Evolutionary conservation across 1,140 invertebrate species (phyloP), one percentile per base, ranked within the genome.

Genomic region (Heliothis subflexa): DNA sequence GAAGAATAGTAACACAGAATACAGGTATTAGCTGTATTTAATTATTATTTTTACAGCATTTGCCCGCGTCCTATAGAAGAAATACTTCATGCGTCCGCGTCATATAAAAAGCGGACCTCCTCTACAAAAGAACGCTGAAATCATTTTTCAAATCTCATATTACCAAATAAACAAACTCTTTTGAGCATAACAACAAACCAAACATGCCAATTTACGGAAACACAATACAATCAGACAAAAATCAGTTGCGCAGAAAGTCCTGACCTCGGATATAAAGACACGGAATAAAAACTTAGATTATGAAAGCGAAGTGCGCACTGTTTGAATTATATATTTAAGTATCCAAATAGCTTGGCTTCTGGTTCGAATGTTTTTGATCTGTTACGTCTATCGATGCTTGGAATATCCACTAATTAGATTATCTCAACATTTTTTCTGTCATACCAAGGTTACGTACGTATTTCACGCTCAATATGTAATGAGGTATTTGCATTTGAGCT

Each of bases 311-410:
- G 21, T 18, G 57, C 25, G 12, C 16, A 57, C 55, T 18, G 3
- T 18, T 61, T 13, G 57, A 12, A 64, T 64, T n/a, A 64, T 64
- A 16, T 64, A 64, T 45, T 11, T 10, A 16, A 28, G 13, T 61
- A 64, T 2, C 61, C 28, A 64, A 45, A 64, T 47, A 64, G 14
- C 14, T 64, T 64, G 61, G 61, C 40, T 45, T 14, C 28, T 13
- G 7, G 28, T 45, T 16, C 33, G n/a, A 45, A 45, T 45, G n/a
- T 45, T 64, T 47, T 64, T 64, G n/a, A 45, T 64, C 33, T 12
- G 10, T 25, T 62, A 40, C 11, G 5, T 40, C 3, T 62, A 62
- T 62, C 45, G 59, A 62, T 28, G 59, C 28, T 16, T 59, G 52
- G 52, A 54, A 54, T 54, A 54, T 54, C n/a, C n/a, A 54, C 25